Conservation (phyloP, 2,797 vertebrate genomes). For the Coregonus sp. region DNA sequence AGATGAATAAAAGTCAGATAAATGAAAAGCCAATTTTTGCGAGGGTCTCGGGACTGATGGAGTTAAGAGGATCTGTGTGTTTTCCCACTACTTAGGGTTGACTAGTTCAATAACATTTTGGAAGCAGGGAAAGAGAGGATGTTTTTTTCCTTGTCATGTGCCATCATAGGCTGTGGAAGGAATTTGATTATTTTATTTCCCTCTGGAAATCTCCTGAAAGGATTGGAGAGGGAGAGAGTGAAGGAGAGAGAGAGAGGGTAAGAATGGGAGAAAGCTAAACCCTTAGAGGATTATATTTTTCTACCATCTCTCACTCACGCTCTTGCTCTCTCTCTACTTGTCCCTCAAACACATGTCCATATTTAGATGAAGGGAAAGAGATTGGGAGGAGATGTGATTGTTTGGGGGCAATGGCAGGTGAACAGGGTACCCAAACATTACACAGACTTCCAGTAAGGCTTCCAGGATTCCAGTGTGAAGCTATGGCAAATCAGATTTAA, state of each 20-base stretch:
- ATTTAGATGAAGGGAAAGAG: conserved; percentile 61
- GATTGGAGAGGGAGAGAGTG: conserved; percentile 27
- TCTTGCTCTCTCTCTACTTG: conserved; percentile 25
- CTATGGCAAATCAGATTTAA: neutral
- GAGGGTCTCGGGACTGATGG: too few species aligned
- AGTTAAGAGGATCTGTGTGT: neutral
- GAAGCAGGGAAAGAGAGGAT: conserved; percentile 17
- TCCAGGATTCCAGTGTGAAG: neutral
- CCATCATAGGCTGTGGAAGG: conserved; percentile 29
- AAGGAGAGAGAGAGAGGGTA: conserved; percentile 23
- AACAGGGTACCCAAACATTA: neutral
- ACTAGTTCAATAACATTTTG: conserved; percentile 19
- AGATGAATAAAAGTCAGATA: too few species aligned
- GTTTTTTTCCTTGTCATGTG: conserved; percentile 28
- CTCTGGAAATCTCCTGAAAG: conserved; percentile 48
- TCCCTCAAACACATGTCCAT: conserved; percentile 60
- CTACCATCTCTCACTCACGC: conserved; percentile 23
- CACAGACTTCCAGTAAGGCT: neutral
- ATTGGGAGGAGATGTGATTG: neutral
- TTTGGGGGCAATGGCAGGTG: neutral
- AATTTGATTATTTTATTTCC: conserved; percentile 41
- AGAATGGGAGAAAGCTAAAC: conserved; percentile 45
- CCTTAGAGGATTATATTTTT: conserved; percentile 62
- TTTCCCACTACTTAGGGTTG: conserved; percentile 7
- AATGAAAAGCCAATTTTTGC: too few species aligned